These are phyloP conservation scores for Parambassis ranga DNA, from an alignment of 2,797 vertebrate genomes.

Conservation along the genomic window DNA sequence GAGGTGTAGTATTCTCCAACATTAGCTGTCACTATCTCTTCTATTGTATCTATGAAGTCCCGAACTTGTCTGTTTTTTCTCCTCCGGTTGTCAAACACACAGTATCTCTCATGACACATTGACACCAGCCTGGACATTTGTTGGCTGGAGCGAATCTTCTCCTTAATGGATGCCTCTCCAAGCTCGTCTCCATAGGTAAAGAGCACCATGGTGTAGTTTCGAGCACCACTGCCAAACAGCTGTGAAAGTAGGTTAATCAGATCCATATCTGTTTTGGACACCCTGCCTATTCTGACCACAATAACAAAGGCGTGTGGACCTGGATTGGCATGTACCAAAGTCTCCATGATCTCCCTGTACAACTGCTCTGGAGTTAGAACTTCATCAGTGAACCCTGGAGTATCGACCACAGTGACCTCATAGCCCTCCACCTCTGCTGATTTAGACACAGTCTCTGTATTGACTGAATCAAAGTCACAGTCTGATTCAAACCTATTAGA, in stretches of 20 bases:
- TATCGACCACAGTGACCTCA: neutral
- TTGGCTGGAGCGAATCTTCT: neutral
- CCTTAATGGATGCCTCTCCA: neutral
- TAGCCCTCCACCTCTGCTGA: neutral
- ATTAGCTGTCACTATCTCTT: conserved; percentile 15
- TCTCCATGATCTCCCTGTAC: neutral
- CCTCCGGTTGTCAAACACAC: conserved; percentile 20
- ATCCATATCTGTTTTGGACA: neutral
- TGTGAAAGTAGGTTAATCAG: neutral
- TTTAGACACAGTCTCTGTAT: neutral
- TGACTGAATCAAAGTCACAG: neutral
- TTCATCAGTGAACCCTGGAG: conserved; percentile 2
- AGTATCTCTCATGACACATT: conserved; percentile 13
- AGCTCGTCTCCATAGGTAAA: neutral
- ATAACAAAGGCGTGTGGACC: conserved; percentile 2
- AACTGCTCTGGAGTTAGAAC: neutral
- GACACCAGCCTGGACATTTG: neutral
- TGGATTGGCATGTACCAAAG: neutral
- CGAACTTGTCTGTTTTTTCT: conserved; percentile 6
- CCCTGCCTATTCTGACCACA: neutral
- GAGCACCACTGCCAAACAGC: neutral
- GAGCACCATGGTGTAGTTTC: neutral
- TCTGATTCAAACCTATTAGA: accelerated
- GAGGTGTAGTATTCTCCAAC: neutral
- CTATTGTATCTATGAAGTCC: conserved; percentile 4